A percentile compares a stretch with the other conserved stretches of the same genome.
These are phyloP conservation scores for Pantala flavescens DNA, from an alignment of 1,140 invertebrate species.

Conservation along the genomic window DNA sequence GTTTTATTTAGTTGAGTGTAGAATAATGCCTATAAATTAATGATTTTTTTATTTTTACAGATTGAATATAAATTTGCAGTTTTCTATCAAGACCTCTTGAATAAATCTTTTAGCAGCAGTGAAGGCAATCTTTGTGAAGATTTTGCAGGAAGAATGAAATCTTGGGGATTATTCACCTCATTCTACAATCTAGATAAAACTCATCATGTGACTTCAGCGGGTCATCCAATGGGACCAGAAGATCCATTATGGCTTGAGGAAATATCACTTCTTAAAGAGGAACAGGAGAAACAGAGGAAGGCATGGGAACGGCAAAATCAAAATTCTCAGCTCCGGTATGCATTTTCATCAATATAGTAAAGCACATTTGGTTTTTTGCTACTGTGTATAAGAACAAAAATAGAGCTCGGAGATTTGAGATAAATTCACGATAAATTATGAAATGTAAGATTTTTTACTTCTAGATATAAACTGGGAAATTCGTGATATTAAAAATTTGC, in stretches of 20 bases:
- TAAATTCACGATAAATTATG: no score
- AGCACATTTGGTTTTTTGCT: no score
- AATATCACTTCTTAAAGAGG: conserved; percentile 17
- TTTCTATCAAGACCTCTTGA: conserved; percentile 40
- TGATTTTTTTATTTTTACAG: conserved; percentile 24
- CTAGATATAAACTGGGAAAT: no score
- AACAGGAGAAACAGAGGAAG: conserved; percentile 9
- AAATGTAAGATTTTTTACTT: no score
- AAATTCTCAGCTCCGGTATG: conserved; percentile 23
- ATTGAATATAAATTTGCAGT: conserved; percentile 39
- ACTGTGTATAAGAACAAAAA: no score
- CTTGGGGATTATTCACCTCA: background rate
- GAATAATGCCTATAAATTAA: no score
- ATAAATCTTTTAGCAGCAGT: conserved; percentile 14
- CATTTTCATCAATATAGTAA: no score
- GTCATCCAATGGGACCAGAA: background rate
- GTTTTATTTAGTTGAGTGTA: no score
- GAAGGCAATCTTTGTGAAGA: background rate
- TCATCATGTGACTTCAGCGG: background rate
- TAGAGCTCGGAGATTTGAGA: no score
- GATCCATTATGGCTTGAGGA: conserved; percentile 21
- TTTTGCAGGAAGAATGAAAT: background rate
- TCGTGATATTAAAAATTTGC: no score
- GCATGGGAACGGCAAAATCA: conserved; percentile 21
- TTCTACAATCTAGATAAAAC: no score